Conservation (phyloP, 2,113 vertebrate genomes). For the Poeciliopsis turrubarensis region DNA sequence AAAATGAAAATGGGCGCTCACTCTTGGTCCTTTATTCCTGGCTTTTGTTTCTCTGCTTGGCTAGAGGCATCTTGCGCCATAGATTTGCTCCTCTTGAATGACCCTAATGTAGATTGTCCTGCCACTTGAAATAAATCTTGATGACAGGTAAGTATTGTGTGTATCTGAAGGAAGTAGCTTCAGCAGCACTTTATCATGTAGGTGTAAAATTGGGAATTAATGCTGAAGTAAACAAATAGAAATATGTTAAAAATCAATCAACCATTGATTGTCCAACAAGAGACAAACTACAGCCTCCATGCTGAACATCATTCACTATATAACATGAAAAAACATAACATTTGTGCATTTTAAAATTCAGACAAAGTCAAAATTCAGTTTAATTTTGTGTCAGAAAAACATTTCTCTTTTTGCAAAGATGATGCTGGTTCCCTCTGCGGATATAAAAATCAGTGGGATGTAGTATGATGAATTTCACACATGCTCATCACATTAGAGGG, state of each 20-base stretch:
- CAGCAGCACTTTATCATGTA: neutral
- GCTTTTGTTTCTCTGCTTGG: constrained; percentile 48
- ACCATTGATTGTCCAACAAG: neutral
- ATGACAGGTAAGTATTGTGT: constrained; percentile 30
- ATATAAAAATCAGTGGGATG: constrained; percentile 8
- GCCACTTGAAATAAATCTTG: constrained; percentile 38
- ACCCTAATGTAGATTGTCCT: constrained; percentile 39
- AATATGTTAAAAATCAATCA: neutral
- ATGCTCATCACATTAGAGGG: constrained; percentile 4
- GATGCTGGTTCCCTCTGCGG: neutral
- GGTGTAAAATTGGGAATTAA: neutral
- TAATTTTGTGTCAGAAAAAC: neutral
- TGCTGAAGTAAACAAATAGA: neutral
- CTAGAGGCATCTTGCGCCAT: constrained; percentile 28
- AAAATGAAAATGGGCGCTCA: constrained; percentile 73
- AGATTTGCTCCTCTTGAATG: constrained; percentile 37
- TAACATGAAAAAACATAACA: neutral
- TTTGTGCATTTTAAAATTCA: neutral
- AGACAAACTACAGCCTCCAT: neutral
- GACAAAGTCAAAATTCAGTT: neutral
- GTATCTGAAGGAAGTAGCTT: constrained; percentile 23
- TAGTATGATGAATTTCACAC: constrained; percentile 2
- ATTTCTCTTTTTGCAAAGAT: neutral
- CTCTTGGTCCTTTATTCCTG: constrained; percentile 67
- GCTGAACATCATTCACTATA: constrained; percentile 2